Conservation (phyloP, 2,797 vertebrate species). For the Mionectes olivaceus region DNA sequence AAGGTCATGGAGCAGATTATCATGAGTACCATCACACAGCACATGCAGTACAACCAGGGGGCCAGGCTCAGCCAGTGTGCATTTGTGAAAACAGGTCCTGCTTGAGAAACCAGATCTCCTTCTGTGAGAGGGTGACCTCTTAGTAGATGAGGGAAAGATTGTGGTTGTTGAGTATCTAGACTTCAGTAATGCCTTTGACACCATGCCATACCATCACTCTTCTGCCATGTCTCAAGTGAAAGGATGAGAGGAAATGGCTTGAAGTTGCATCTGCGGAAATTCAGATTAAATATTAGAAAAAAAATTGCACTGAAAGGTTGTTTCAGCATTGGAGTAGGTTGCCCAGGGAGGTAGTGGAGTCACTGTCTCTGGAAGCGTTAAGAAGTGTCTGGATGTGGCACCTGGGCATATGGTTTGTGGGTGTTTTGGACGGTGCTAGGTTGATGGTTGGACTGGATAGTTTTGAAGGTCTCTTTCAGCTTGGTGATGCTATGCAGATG, state of each 20-base stretch:
- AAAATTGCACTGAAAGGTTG: fast-evolving
- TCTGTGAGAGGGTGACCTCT: too few species aligned
- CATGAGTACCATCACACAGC: neutral
- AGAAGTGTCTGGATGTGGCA: neutral
- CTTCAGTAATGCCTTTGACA: neutral
- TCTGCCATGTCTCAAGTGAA: neutral
- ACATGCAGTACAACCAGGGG: too few species aligned
- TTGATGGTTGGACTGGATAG: neutral
- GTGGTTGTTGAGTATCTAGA: too few species aligned
- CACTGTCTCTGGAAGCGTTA: neutral
- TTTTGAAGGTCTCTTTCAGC: neutral
- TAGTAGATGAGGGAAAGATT: too few species aligned
- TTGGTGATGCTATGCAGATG: neutral
- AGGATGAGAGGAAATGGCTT: neutral
- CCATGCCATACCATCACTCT: too few species aligned
- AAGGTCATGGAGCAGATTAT: neutral
- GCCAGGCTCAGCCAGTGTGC: neutral
- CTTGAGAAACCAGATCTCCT: too few species aligned
- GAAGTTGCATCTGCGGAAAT: neutral
- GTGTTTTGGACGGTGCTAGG: neutral
- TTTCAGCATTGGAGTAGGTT: neutral
- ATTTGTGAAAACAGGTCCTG: too few species aligned
- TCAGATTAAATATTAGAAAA: neutral
- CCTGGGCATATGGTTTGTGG: neutral
- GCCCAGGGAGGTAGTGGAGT: neutral